A percentile compares a stretch with the other conserved stretches of the same genome.
Evolutionary conservation across 2,888 invertebrate species (phyloP).

Genomic region (Morpho achilles): DNA sequence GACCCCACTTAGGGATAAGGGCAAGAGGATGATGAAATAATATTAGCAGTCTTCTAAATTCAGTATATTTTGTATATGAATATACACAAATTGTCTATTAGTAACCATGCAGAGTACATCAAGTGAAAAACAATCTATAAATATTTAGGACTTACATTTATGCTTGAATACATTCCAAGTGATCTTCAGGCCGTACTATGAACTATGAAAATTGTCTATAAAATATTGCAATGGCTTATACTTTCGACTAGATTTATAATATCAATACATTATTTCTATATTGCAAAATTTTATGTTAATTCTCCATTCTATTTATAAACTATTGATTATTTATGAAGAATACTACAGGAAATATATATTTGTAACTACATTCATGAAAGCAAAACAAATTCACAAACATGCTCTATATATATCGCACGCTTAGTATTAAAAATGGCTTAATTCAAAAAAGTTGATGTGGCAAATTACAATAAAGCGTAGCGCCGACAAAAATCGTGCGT

Average conservation of each 20-base stretch:
- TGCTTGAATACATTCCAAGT: slow-evolving; percentile 26
- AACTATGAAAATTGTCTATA: slow-evolving; percentile 33
- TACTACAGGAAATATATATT: no score
- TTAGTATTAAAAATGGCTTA: no score
- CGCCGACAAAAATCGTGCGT: no score
- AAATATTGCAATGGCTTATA: slow-evolving; percentile 76
- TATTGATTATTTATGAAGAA: no score
- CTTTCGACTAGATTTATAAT: slow-evolving; percentile 72
- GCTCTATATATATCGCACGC: no score
- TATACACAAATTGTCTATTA: slow-evolving; percentile 38
- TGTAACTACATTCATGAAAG: no score
- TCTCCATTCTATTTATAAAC: slow-evolving; percentile 8
- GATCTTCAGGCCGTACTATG: slow-evolving; percentile 26
- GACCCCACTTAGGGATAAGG: no score
- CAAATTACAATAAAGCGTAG: no score
- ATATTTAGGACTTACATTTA: slow-evolving; percentile 29
- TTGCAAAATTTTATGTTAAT: slow-evolving; percentile 38
- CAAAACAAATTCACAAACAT: no score
- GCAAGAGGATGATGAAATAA: no score
- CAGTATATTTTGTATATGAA: slow-evolving; percentile 51
- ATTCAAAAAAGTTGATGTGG: no score
- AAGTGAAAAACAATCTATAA: slow-evolving; percentile 35
- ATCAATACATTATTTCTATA: slow-evolving; percentile 66
- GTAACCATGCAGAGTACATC: slow-evolving; percentile 54
- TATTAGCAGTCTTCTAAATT: slow-evolving; percentile 24